A percentile compares a stretch with the other conserved stretches of the same genome.
phyloP scores from a whole-genome alignment of 1,140 invertebrate species.

The Propsilocerus akamusi region DNA sequence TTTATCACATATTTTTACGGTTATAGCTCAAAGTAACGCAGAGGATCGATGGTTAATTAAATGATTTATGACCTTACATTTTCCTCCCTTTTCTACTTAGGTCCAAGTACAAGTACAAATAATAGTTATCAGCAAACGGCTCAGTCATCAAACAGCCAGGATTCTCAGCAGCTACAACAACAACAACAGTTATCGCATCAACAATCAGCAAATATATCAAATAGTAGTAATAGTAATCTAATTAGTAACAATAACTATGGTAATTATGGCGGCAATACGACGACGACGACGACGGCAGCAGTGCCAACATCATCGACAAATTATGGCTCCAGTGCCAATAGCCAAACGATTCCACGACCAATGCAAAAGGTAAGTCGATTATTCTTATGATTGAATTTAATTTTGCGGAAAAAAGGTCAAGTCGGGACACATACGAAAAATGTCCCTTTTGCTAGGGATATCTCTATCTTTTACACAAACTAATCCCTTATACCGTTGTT shows the following conservation, averaged over 20 bases:
- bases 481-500: no score
- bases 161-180: background rate
- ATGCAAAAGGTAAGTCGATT: background rate
- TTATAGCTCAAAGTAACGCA: background rate
- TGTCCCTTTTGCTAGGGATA: no score
- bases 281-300: background rate
- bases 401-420: no score
- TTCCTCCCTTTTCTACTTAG: background rate
- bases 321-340: background rate
- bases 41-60: background rate
- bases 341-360: background rate
- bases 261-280: background rate
- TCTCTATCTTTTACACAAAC: no score
- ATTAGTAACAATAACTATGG: slow-evolving; percentile 1
- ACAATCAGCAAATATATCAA: slow-evolving; percentile 4
- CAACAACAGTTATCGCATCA: background rate
- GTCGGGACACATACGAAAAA: no score
- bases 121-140: slow-evolving; percentile 1
- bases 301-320: background rate
- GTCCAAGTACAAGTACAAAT: slow-evolving; percentile 3
- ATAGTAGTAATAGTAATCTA: background rate
- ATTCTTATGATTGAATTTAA: no score
- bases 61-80: background rate
- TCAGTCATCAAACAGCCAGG: background rate
- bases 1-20: background rate